A percentile compares a stretch with the other conserved stretches of the same genome.
Conservation (phyloP, 2,888 invertebrate genomes). For the Ferdinandea cuprea region DNA sequence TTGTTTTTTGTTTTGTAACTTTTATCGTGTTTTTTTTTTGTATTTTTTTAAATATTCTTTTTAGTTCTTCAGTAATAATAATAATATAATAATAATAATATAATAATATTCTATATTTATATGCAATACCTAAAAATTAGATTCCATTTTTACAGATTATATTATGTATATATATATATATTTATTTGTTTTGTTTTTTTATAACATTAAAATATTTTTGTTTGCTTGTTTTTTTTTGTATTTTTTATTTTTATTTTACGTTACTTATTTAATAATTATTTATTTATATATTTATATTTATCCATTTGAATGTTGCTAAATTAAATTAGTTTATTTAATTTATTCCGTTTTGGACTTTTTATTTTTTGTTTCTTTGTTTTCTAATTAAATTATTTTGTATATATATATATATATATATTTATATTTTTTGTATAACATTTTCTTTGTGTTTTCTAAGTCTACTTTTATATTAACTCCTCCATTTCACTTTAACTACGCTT, state of each 20-base stretch:
- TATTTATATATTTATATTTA: slow-evolving; percentile 64
- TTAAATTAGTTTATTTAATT: slow-evolving; percentile 72
- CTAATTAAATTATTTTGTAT: slow-evolving; percentile 71
- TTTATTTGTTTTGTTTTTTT: slow-evolving; percentile 57
- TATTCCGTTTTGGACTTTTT: slow-evolving; percentile 66
- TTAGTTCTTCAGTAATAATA: slow-evolving; percentile 73
- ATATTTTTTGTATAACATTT: slow-evolving; percentile 81
- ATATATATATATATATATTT: slow-evolving; percentile 68
- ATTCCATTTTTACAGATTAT: slow-evolving; percentile 75
- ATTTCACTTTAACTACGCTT: slow-evolving; percentile 65
- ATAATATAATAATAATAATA: slow-evolving; percentile 62
- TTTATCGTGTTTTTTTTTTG: slow-evolving; percentile 21
- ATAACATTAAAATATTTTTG: slow-evolving; percentile 74
- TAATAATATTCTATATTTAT: slow-evolving; percentile 73
- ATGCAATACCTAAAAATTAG: slow-evolving; percentile 75
- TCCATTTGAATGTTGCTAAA: slow-evolving; percentile 70
- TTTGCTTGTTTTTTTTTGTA: slow-evolving; percentile 59
- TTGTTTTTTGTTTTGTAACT: slow-evolving; percentile 36
- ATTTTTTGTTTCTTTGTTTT: slow-evolving; percentile 42
- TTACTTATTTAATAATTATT: slow-evolving; percentile 53
- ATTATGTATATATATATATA: slow-evolving; percentile 67
- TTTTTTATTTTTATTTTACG: slow-evolving; percentile 76
- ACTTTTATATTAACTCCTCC: slow-evolving; percentile 60
- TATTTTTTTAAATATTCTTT: slow-evolving; percentile 46
- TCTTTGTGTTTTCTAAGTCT: slow-evolving; percentile 80